Evolutionary conservation across 2,113 vertebrate genomes (phyloP), one percentile per base, ranked within the genome.

Genomic region (Quiscalus mexicanus): DNA sequence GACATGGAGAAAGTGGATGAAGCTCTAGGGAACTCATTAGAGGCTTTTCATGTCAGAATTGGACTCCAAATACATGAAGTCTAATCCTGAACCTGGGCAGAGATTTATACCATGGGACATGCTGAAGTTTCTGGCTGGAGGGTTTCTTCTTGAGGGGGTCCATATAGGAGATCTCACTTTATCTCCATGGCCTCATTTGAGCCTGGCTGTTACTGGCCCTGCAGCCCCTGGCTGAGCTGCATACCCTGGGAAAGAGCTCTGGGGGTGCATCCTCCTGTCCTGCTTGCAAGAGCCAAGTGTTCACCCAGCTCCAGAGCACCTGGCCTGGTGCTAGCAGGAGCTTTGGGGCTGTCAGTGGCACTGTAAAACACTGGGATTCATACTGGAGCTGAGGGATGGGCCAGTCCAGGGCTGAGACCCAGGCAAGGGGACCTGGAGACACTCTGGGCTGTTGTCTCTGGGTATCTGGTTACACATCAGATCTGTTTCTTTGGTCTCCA

Each of bases 21-120:
- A 90, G 50, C 89, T 77, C 89, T 89, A 62, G 87, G 86, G 89
- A 77, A n/a, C 87, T 94, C 71, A 62, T 92, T 95, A 96, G 55
- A 85, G 45, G 31, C 13, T 92, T 90, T 77, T 84, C 59, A 33
- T 77, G 50, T 84, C 59, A 86, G 86, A 86, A 84, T 92, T 80
- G 69, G 49, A 69, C 53, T 96, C 44, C n/a, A 64, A 85, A 69
- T 90, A n/a, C 35, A 16, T 56, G 62, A 89, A 92, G 17, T 64
- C 41, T 82, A 67, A 81, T 87, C 59, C n/a, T 71, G 35, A 93
- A 47, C 50, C 31, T n/a, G 44, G 70, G 62, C 9, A 6, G 63
- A 88, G 41, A 55, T 92, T 83, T 56, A 55, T 55, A 59, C 12
- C 3, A 4, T n/a, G 63, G 52, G 60, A 82, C 0, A 0, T 42